These are phyloP conservation scores for Gnathonemus echidnorhynchus DNA, from an alignment of 2,113 vertebrate species.

Conservation along the genomic window DNA sequence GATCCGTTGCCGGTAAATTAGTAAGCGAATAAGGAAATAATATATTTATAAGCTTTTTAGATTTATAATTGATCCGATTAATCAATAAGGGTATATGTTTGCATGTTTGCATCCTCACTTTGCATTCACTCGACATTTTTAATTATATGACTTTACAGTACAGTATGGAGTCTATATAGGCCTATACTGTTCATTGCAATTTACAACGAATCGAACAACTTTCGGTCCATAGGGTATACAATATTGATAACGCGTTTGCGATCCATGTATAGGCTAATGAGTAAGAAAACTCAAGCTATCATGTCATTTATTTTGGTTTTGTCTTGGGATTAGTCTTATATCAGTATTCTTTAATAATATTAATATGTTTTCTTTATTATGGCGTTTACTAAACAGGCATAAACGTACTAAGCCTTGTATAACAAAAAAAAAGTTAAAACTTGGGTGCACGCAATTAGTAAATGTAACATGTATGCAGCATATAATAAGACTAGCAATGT, in stretches of 20 bases:
- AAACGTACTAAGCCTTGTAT: not conserved
- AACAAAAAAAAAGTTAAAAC: not conserved
- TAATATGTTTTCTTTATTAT: not conserved
- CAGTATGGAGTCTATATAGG: not conserved
- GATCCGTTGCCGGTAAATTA: not conserved
- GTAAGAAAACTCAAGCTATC: not conserved
- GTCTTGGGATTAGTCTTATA: not conserved
- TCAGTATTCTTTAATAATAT: not conserved
- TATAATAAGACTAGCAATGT: not conserved
- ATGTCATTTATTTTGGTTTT: not conserved
- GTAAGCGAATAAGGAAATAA: not conserved
- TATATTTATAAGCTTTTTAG: not conserved
- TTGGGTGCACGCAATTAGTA: not conserved
- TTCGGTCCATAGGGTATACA: not conserved
- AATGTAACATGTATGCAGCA: not conserved
- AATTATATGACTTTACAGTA: not conserved
- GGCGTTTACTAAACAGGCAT: not conserved
- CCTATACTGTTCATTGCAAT: not conserved
- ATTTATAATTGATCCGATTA: not conserved
- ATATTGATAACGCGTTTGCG: not conserved
- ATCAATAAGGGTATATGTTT: not conserved
- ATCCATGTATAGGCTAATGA: not conserved
- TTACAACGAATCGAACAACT: not conserved
- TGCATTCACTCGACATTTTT: not conserved
- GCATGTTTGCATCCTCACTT: not conserved